Conservation (phyloP, 2,888 invertebrate genomes). For the Pristionchus exspectatus region DNA sequence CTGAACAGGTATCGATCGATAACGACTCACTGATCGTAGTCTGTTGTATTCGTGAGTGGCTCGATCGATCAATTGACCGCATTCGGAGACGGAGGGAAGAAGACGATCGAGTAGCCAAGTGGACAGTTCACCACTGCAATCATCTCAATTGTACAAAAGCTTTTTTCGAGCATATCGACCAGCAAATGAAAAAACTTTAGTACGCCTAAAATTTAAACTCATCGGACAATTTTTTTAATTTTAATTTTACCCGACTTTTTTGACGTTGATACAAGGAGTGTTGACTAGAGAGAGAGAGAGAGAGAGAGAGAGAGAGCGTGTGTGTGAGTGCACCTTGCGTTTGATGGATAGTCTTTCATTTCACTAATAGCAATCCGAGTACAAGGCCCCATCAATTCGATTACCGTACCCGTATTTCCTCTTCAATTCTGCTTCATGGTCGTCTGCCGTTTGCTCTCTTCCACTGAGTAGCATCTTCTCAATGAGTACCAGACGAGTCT, state of each 20-base stretch:
- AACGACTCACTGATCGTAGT: slow-evolving; percentile 60
- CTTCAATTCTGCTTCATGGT: slow-evolving; percentile 58
- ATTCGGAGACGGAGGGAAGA: slow-evolving; percentile 66
- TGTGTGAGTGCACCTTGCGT: too few species aligned
- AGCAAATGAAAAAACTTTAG: too few species aligned
- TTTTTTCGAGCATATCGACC: too few species aligned
- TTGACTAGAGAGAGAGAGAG: not conserved
- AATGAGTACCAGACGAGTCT: slow-evolving; percentile 67
- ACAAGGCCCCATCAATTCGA: not conserved
- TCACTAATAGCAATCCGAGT: too few species aligned
- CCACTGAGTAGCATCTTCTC: slow-evolving; percentile 61
- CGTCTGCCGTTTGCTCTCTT: slow-evolving; percentile 53
- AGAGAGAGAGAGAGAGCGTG: too few species aligned
- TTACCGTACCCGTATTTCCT: slow-evolving; percentile 63
- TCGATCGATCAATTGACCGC: slow-evolving; percentile 64
- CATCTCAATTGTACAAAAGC: too few species aligned
- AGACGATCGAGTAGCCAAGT: slow-evolving; percentile 69
- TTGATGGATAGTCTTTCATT: too few species aligned
- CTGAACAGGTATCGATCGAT: not conserved
- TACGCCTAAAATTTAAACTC: too few species aligned
- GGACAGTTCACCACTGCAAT: slow-evolving; percentile 63
- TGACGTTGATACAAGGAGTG: not conserved
- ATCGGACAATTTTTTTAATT: too few species aligned
- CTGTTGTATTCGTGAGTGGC: slow-evolving; percentile 66
- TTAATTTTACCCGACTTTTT: too few species aligned